Base-by-base conservation (phyloP, 2,888 invertebrate genomes). In the Athrips mouffetella region DNA sequence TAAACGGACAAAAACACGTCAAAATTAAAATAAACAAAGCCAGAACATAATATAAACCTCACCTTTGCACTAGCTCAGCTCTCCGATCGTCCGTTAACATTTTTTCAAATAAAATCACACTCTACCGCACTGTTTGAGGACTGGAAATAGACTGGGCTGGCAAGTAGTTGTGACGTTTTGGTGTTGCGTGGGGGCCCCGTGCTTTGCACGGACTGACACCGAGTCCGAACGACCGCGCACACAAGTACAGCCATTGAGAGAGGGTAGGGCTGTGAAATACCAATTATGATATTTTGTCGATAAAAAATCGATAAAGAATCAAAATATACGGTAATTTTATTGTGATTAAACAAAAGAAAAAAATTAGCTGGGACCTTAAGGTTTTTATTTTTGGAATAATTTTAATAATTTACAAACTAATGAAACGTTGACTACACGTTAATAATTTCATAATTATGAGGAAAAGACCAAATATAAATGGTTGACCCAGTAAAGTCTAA, bases 171-270 rank as follows among this genome's bases (percentile, higher is more conserved):
- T 49, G 61, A 58, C 73, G 62, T 74, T 80, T 53, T 58, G 49
- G 49, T 57, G 60, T 54, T 59, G 59, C 46, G 55, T 47, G 51
- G 53, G 27, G 44, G 50, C 41, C 59, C 72, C 82, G 87, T 87
- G 76, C 87, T 84, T 69, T 81, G 86, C 72, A 86, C 87, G 63
- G 85, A 58, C 73, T 87, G 87, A 83, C 70, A 87, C 86, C 76
- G 74, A 65, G 63, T 55, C 65, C 55, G 57, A 75, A 73, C 66
- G 63, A 55, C 65, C 56, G 56, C 56, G 63, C 78, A 73, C 81
- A 82, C 82, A 85, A 83, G 79, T 81, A 81, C 79, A 78, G 40
- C 42, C 42, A 42, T 77, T 60, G 68, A 62, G 59, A 35, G 46
- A 25, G 59, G 54, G 27, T 37, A 37, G 37, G 37, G 37, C 20